Percentiles rank a stretch among this genome's conserved stretches.
phyloP scores from a whole-genome alignment of 2,113 vertebrate genomes.

The Hepsetus odoe region DNA sequence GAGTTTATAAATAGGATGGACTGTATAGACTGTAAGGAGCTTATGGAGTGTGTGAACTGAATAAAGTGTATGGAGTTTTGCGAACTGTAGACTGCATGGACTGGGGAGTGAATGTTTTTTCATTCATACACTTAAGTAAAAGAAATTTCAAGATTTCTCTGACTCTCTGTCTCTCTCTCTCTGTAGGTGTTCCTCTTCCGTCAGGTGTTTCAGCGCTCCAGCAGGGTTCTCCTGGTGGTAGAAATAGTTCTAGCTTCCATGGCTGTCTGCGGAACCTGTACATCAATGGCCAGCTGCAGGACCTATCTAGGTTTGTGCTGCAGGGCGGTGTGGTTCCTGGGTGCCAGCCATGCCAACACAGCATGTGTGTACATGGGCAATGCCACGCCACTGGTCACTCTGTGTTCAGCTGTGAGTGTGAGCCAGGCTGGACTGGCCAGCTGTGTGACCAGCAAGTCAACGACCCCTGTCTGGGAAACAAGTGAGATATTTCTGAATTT shows the following conservation, averaged over 20 bases:
- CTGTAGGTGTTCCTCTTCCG: slow-evolving; percentile 88
- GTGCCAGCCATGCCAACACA: slow-evolving; percentile 92
- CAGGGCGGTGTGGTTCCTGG: slow-evolving; percentile 90
- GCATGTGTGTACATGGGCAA: slow-evolving; percentile 86
- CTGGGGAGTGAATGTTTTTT: too few relatives aligned
- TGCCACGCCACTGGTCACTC: slow-evolving; percentile 88
- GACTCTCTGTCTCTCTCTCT: slow-evolving; percentile 9
- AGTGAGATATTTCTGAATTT: slow-evolving; percentile 78
- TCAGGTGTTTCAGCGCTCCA: slow-evolving; percentile 83
- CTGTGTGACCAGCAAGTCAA: slow-evolving; percentile 91
- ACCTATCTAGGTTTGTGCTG: slow-evolving; percentile 86
- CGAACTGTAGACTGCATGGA: too few relatives aligned
- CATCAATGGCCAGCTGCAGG: slow-evolving; percentile 93
- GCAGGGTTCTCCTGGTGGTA: slow-evolving; percentile 80
- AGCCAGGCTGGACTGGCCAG: slow-evolving; percentile 88
- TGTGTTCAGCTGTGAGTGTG: slow-evolving; percentile 90
- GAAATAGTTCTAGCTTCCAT: slow-evolving; percentile 92
- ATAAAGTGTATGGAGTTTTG: too few relatives aligned
- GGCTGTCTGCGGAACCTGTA: slow-evolving; percentile 93
- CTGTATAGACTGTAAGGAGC: too few relatives aligned
- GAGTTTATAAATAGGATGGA: too few relatives aligned
- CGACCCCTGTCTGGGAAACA: slow-evolving; percentile 94
- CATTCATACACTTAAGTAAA: too few relatives aligned
- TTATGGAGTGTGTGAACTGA: too few relatives aligned
- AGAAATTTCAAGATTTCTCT: background rate